phyloP scores from a whole-genome alignment of 2,797 vertebrate species.

The Pantherophis vulpinus region DNA sequence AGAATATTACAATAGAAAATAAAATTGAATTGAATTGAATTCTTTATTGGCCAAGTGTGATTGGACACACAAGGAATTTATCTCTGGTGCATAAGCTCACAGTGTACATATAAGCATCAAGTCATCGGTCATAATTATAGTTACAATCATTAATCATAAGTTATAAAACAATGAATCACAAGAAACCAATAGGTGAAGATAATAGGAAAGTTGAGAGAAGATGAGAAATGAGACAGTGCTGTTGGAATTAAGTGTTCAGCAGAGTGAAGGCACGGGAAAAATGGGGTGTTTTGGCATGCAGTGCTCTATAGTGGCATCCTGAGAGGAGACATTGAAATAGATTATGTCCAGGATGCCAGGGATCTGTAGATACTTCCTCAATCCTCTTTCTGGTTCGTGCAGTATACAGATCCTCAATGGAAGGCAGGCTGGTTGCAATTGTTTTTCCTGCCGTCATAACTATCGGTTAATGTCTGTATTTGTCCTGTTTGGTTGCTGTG shows the following conservation, averaged over 20 bases:
- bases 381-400: not conserved
- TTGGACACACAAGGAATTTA: not conserved
- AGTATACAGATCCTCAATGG: not conserved
- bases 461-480: not conserved
- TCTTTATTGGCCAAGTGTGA: not conserved
- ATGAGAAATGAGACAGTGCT: no score
- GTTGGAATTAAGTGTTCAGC: no score
- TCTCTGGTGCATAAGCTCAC: not conserved
- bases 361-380: not conserved
- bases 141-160: not conserved
- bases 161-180: not conserved
- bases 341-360: not conserved
- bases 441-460: not conserved
- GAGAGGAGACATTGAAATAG: not conserved
- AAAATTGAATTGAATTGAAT: not conserved
- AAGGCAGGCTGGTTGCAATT: not conserved
- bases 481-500: not conserved
- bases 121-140: not conserved
- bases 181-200: not conserved
- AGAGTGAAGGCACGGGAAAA: no score
- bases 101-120: not conserved
- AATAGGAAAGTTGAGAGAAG: not conserved
- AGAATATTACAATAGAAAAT: not conserved
- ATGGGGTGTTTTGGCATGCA: no score
- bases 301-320: not conserved